A percentile compares a stretch with the other conserved stretches of the same genome.
phyloP scores from a whole-genome alignment of 2,113 vertebrate species.

The Cyanoderma ruficeps region DNA sequence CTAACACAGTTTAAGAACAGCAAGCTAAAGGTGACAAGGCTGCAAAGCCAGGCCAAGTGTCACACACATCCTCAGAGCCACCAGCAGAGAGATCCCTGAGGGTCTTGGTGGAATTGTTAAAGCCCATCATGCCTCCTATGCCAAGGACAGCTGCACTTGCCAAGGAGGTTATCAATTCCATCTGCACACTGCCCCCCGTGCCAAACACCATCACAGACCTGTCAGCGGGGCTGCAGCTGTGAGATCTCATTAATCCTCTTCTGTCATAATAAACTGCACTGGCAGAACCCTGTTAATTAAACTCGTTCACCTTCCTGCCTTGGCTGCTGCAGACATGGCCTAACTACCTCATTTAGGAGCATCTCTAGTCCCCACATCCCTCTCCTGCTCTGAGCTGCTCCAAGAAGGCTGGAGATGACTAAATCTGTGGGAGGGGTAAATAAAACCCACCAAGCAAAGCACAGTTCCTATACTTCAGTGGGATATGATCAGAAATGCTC shows the following conservation, averaged over 20 bases:
- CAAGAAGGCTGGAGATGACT: neutral
- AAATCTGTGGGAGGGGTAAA: neutral
- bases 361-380: neutral
- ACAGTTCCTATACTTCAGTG: too few relatives aligned
- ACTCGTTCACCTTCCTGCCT: neutral
- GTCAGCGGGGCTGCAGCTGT: constrained; percentile 12
- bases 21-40: neutral
- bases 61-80: neutral
- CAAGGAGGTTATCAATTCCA: neutral
- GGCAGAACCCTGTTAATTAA: constrained; percentile 6
- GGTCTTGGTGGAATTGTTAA: neutral
- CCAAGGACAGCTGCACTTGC: neutral
- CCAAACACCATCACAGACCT: neutral
- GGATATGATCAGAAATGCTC: neutral
- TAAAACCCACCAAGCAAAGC: neutral
- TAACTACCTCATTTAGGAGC: neutral
- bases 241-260: constrained; percentile 30
- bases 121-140: neutral
- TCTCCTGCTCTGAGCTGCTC: neutral
- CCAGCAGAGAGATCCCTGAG: neutral
- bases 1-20: neutral
- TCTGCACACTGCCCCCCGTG: neutral
- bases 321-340: neutral
- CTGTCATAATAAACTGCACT: neutral
- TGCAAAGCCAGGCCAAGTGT: neutral